These are phyloP conservation scores for Polydrusus tereticollis DNA, from an alignment of 2,888 invertebrate genomes.

Conservation along the genomic window DNA sequence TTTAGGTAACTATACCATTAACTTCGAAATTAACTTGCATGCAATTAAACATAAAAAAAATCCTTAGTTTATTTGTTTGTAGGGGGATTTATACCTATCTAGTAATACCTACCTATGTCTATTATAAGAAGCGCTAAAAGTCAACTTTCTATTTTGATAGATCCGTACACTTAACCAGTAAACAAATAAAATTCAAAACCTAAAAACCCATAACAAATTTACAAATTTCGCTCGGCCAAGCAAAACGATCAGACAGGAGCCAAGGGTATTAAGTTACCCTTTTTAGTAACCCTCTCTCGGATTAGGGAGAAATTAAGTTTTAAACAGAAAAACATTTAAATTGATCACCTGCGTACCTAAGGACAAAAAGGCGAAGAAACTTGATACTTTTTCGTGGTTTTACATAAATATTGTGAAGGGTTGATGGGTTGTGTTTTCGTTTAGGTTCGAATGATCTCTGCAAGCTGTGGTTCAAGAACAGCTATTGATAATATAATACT, in stretches of 20 bases:
- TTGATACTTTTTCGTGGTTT: slow-evolving; percentile 28
- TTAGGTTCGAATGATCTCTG: neutral
- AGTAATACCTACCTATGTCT: neutral
- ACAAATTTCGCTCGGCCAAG: slow-evolving; percentile 9
- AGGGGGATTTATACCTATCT: too few relatives aligned
- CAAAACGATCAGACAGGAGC: slow-evolving; percentile 37
- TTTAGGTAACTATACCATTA: too few relatives aligned
- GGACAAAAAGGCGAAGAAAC: slow-evolving; percentile 31
- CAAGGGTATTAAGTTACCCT: slow-evolving; percentile 33
- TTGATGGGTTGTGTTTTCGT: slow-evolving; percentile 20
- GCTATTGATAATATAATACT: too few relatives aligned
- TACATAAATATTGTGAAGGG: slow-evolving; percentile 20
- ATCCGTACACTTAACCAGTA: slow-evolving; percentile 8
- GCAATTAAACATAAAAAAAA: too few relatives aligned
- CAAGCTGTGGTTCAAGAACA: neutral
- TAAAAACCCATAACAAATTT: slow-evolving; percentile 13
- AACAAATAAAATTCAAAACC: slow-evolving; percentile 21
- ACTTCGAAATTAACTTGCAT: too few relatives aligned
- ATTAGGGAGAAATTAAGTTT: slow-evolving; percentile 17
- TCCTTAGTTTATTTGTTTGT: too few relatives aligned
- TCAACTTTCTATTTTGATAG: slow-evolving; percentile 8
- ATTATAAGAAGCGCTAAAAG: neutral
- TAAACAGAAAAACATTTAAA: slow-evolving; percentile 27
- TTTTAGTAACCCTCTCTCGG: slow-evolving; percentile 32
- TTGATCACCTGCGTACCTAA: slow-evolving; percentile 41